Percentiles rank a stretch among this genome's conserved stretches.
phyloP scores from a whole-genome alignment of 2,797 vertebrate species.

The Pseudochirops cupreus region DNA sequence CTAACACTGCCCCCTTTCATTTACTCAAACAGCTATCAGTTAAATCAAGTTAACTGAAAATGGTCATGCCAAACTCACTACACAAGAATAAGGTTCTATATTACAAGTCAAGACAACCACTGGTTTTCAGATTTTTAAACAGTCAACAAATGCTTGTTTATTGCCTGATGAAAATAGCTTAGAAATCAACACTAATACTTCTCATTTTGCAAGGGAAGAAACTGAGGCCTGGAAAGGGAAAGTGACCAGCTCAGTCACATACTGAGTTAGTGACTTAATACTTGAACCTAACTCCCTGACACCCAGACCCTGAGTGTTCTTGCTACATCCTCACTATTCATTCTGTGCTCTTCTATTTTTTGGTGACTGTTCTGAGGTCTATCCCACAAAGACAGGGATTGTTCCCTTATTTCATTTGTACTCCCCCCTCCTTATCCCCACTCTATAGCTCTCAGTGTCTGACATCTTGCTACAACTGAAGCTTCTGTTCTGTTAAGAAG shows the following conservation, averaged over 20 bases:
- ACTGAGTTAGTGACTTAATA: background rate
- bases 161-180: background rate
- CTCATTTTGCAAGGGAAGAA: background rate
- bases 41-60: background rate
- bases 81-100: background rate
- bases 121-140: background rate
- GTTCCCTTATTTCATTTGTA: background rate
- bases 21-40: background rate
- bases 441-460: background rate
- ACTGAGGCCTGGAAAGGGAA: background rate
- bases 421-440: background rate
- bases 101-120: background rate
- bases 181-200: background rate
- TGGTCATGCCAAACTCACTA: background rate
- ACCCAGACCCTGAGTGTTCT: background rate
- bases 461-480: background rate
- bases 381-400: background rate
- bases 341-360: background rate
- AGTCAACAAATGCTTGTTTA: background rate
- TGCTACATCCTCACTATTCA: background rate
- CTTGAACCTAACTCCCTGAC: background rate
- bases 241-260: background rate
- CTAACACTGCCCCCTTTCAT: background rate
- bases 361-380: background rate
- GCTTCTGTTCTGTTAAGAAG: background rate